Evolutionary conservation across 2,888 invertebrate genomes (phyloP).

Genomic region (Penaeus monodon): DNA sequence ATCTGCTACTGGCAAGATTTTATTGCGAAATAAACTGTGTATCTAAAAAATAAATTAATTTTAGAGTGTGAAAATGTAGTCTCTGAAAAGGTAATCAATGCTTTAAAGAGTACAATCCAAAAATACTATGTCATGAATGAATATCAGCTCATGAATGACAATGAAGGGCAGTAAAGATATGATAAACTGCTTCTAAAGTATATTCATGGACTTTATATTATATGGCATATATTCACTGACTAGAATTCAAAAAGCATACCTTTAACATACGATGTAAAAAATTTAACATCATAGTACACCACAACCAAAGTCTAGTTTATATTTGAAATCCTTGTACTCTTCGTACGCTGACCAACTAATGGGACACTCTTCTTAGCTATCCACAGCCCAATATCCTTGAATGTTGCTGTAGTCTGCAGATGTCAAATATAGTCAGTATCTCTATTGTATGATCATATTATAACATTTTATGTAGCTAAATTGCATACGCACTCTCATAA

Average conservation of each 20-base stretch:
- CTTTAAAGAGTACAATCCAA: too few species aligned
- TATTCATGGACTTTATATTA: neutral
- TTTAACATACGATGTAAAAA: conserved; percentile 73
- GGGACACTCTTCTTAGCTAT: conserved; percentile 68
- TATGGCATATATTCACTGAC: neutral
- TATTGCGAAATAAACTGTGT: conserved; percentile 73
- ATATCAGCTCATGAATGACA: too few species aligned
- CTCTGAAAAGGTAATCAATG: too few species aligned
- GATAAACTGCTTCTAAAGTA: neutral
- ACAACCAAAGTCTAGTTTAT: conserved; percentile 71
- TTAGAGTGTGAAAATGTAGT: neutral
- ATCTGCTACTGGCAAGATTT: conserved; percentile 73
- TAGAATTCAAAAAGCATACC: conserved; percentile 68
- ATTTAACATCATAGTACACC: conserved; percentile 75
- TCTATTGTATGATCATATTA: neutral
- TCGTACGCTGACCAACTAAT: conserved; percentile 73
- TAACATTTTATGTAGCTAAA: too few species aligned
- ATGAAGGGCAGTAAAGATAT: too few species aligned
- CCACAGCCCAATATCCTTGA: conserved; percentile 65
- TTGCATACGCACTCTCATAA: too few species aligned
- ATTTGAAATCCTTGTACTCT: conserved; percentile 69
- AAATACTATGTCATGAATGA: too few species aligned
- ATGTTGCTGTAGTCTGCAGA: conserved; percentile 66
- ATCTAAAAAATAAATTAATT: conserved; percentile 67
- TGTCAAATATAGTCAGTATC: neutral